A percentile compares a stretch with the other conserved stretches of the same genome.
These are phyloP conservation scores for Cyprinus carpio DNA, from an alignment of 2,113 vertebrate genomes.

Conservation along the genomic window DNA sequence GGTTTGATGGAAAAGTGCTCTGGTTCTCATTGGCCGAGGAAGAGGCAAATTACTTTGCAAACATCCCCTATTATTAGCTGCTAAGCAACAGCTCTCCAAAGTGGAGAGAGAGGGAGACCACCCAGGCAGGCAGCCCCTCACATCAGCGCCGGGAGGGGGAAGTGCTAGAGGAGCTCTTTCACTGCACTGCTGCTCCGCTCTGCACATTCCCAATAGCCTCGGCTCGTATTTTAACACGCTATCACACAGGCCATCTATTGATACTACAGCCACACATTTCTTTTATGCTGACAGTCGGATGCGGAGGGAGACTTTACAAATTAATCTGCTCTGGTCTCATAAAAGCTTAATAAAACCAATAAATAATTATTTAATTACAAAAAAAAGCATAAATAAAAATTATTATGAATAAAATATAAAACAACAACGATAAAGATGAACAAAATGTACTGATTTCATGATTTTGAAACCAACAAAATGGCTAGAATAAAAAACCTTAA, in stretches of 20 bases:
- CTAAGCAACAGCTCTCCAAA: conserved; percentile 90
- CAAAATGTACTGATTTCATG: background rate
- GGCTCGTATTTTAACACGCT: conserved; percentile 59
- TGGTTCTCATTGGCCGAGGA: conserved; percentile 87
- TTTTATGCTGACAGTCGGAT: conserved; percentile 14
- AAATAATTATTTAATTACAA: background rate
- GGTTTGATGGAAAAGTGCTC: conserved; percentile 84
- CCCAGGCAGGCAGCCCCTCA: conserved; percentile 76
- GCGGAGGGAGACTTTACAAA: conserved; percentile 7
- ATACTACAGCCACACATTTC: conserved; percentile 51
- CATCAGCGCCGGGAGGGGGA: conserved; percentile 67
- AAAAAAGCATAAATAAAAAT: background rate
- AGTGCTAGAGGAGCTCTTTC: conserved; percentile 74
- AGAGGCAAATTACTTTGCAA: conserved; percentile 92
- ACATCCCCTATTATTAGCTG: conserved; percentile 91
- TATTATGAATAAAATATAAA: background rate
- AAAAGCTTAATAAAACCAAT: background rate
- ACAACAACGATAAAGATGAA: background rate
- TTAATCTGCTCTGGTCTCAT: background rate
- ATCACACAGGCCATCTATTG: conserved; percentile 70
- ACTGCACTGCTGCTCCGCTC: conserved; percentile 66
- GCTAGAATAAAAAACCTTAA: background rate
- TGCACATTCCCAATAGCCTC: conserved; percentile 70
- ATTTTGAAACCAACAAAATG: background rate
- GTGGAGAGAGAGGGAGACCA: conserved; percentile 81